Base-by-base conservation (phyloP, 2,888 invertebrate genomes). In the Pterostichus niger region DNA sequence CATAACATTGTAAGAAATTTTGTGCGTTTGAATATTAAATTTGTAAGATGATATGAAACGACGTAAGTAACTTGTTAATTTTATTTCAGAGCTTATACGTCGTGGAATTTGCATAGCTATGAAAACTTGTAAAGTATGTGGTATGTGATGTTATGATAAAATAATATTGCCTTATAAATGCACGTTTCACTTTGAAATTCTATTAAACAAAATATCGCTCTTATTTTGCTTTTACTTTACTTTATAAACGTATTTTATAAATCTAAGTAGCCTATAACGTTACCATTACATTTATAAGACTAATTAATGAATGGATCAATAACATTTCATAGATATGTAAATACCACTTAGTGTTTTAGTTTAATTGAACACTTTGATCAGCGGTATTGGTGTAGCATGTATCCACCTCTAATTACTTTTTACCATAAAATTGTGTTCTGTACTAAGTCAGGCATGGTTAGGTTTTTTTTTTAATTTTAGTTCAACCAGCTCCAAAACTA, bases 1-100 rank as follows among this genome's bases (percentile, higher is more conserved):
- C 40, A 40, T 24, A 2, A 2, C 3, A 24, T 24, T 1, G 1
- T 6, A 40, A 6, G 49, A n/a, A 49, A 49, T n/a, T 49, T 11
- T 49, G 13, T 13, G 13, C 40, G 40, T 6, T 5, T n/a, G 2
- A 35, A n/a, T 61, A 61, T 33, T 61, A 61, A 61, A 61, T 61
- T 61, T 35, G 61, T 61, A 33, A 33, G 61, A 35, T 33, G 61
- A 61, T 61, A 61, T 35, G 61, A 61, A 61, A 7, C 24, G 31
- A 59, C 6, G 59, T 59, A 54, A 54, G 59, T 24, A 24, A 40
- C 40, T 61, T 61, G 61, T 33, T 61, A 61, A 61, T 61, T 35
- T n/a, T 11, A 61, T 61, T 61, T 61, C 33, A 61, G 59, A 61
- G 59, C 56, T 56, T 56, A 56, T 24, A 56, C 6, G 24, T 2